These are phyloP conservation scores for Pollicipes pollicipes DNA, from an alignment of 1,140 invertebrate species.

Conservation along the genomic window DNA sequence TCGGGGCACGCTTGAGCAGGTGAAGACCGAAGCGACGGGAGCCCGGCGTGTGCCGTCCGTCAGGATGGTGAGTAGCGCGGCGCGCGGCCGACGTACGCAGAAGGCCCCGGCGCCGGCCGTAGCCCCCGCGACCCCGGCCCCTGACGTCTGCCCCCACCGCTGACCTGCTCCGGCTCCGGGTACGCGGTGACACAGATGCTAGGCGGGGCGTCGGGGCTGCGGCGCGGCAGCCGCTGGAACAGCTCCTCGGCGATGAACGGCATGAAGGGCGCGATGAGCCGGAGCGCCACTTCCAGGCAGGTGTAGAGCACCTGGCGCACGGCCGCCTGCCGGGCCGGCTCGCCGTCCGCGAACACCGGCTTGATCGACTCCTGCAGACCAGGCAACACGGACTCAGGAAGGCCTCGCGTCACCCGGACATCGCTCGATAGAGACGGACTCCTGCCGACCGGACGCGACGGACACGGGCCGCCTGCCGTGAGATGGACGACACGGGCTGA, in stretches of 20 bases:
- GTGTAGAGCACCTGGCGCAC: slow-evolving; percentile 52
- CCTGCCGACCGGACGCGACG: too few relatives aligned
- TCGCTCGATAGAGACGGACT: too few relatives aligned
- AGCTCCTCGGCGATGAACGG: slow-evolving; percentile 96
- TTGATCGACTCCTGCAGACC: slow-evolving; percentile 30
- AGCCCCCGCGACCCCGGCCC: not conserved
- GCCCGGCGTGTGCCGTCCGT: too few relatives aligned
- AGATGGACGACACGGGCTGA: too few relatives aligned
- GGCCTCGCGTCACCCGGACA: too few relatives aligned
- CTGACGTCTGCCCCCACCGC: not conserved
- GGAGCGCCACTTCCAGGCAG: slow-evolving; percentile 63
- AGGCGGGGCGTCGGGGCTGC: slow-evolving; percentile 30
- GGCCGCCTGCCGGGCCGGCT: slow-evolving; percentile 37
- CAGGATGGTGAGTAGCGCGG: too few relatives aligned
- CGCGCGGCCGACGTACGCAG: too few relatives aligned
- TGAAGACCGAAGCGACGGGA: too few relatives aligned
- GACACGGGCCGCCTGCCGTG: too few relatives aligned
- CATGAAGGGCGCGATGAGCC: slow-evolving; percentile 90
- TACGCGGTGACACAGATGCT: slow-evolving; percentile 74
- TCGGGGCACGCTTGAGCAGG: too few relatives aligned
- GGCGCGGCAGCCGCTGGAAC: slow-evolving; percentile 67
- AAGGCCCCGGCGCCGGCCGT: too few relatives aligned
- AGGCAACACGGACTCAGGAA: too few relatives aligned
- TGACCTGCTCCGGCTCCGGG: slow-evolving; percentile 38
- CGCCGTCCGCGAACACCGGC: slow-evolving; percentile 33